Evolutionary conservation across 1,140 invertebrate genomes (phyloP).

Genomic region (Bombus superbus): DNA sequence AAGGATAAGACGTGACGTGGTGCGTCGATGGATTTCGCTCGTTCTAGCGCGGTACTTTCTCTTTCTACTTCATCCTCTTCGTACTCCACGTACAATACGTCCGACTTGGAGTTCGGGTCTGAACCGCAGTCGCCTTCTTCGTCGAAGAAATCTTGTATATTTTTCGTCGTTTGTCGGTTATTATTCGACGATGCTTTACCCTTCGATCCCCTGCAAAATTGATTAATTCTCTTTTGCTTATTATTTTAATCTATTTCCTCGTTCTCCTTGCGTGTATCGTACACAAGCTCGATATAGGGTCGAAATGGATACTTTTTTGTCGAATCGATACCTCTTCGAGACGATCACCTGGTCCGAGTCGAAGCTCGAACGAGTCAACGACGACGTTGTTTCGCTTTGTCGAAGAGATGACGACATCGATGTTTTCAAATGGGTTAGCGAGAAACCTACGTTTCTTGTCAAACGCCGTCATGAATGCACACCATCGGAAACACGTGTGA

Average conservation of each 20-base stretch:
- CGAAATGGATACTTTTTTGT: no score
- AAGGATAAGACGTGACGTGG: constrained; percentile 25
- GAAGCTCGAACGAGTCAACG: background rate
- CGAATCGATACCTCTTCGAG: background rate
- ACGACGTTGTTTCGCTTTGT: background rate
- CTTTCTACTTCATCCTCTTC: constrained; percentile 51
- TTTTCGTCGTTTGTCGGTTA: no score
- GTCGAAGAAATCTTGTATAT: background rate
- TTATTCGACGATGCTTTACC: background rate
- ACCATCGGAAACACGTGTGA: background rate
- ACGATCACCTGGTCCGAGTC: background rate
- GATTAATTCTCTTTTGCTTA: background rate
- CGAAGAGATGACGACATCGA: background rate
- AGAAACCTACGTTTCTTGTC: background rate
- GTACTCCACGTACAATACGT: constrained; percentile 61
- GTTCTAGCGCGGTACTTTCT: no score
- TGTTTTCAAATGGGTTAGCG: background rate
- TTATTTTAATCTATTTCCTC: background rate
- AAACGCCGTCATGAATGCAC: background rate
- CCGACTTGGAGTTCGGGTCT: background rate
- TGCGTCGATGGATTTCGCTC: background rate
- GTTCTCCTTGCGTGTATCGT: no score
- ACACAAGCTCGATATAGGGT: no score
- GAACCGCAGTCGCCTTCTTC: no score
- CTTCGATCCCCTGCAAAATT: background rate